A percentile compares a stretch with the other conserved stretches of the same genome.
Evolutionary conservation across 37 sponge, comb jelly and placozoan species (phyloP).

Genomic region (Halisarca cf. caerulea): DNA sequence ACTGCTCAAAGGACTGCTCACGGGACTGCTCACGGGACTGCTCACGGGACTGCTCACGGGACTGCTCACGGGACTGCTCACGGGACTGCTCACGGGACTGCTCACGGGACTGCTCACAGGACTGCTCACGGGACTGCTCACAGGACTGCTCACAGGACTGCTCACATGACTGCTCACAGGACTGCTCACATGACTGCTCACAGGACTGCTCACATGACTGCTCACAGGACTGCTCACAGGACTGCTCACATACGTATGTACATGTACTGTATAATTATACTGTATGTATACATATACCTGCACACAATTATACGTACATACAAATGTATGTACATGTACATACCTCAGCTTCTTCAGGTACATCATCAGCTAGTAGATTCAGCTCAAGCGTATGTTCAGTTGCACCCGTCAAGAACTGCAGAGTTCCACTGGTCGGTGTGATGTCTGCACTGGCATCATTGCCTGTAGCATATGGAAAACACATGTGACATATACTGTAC

Average conservation of each 20-base stretch:
- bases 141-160: no score
- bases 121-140: no score
- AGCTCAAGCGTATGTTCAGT: constrained; percentile 44
- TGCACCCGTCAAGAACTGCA: constrained; percentile 58
- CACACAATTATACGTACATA: background rate
- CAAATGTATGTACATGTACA: background rate
- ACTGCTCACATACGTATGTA: background rate
- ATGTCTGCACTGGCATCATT: constrained; percentile 43
- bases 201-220: no score
- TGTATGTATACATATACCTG: background rate
- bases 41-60: no score
- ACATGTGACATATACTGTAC: constrained; percentile 6
- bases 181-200: no score
- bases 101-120: no score
- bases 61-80: no score
- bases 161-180: no score
- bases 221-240: no score
- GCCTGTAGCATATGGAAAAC: background rate
- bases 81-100: no score
- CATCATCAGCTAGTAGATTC: constrained; percentile 57
- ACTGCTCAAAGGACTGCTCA: no score
- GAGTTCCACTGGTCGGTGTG: constrained; percentile 42
- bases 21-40: no score
- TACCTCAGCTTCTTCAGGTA: constrained; percentile 80
- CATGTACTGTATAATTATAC: background rate